Evolutionary conservation across 2,888 invertebrate genomes (phyloP).

Genomic region (Phragmatobia fuliginosa): DNA sequence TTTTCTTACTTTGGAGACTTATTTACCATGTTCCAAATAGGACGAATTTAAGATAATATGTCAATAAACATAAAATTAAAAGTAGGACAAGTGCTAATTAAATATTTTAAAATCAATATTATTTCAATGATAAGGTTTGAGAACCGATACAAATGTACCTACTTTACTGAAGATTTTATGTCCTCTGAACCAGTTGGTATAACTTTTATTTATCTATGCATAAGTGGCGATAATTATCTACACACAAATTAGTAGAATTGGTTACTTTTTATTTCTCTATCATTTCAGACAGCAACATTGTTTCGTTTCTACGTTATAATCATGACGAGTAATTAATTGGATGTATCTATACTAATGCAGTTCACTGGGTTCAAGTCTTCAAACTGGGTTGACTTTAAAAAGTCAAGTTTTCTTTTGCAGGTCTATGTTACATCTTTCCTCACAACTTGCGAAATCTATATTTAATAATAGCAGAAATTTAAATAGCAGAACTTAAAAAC

Average conservation of each 20-base stretch:
- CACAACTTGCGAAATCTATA: background rate
- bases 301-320: background rate
- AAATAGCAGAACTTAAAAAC: background rate
- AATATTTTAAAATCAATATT: conserved; percentile 40
- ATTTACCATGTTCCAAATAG: background rate
- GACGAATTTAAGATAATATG: conserved; percentile 26
- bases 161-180: conserved; percentile 24
- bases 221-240: background rate
- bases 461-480: no score
- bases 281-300: background rate
- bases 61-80: conserved; percentile 33
- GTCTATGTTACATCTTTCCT: background rate
- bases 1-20: background rate
- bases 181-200: background rate
- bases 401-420: background rate
- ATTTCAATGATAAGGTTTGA: conserved; percentile 42
- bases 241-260: background rate
- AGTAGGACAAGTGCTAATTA: conserved; percentile 49
- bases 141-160: conserved; percentile 33
- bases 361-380: background rate
- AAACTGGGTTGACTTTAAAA: background rate
- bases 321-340: no score
- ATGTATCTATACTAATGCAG: no score
- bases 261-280: background rate
- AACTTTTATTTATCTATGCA: background rate